A percentile compares a stretch with the other conserved stretches of the same genome.
phyloP scores from a whole-genome alignment of 2,797 vertebrate species.

The Pelobates cultripes region DNA sequence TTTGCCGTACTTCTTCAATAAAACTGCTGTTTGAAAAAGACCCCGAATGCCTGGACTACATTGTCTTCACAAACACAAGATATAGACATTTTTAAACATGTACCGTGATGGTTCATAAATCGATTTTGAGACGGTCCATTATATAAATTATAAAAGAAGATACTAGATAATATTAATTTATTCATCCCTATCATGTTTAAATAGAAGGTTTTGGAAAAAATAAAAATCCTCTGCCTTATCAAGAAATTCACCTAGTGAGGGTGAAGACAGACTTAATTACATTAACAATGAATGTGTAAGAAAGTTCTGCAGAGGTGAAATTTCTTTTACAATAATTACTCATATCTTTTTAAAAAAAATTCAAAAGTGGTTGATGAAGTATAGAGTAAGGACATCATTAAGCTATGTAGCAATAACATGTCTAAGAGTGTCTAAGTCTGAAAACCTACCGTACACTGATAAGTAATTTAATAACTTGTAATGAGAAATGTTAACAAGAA shows the following conservation, averaged over 20 bases:
- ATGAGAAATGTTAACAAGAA: constrained; percentile 23
- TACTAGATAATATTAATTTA: constrained; percentile 65
- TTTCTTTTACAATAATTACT: constrained; percentile 72
- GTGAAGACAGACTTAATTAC: constrained; percentile 68
- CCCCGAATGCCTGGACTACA: too few species aligned
- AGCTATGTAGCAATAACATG: constrained; percentile 59
- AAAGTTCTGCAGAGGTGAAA: constrained; percentile 65
- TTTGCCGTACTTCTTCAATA: too few species aligned
- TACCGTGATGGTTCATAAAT: too few species aligned
- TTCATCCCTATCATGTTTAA: constrained; percentile 70
- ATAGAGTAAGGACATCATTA: constrained; percentile 53
- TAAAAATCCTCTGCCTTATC: constrained; percentile 68
- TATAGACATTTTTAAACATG: too few species aligned
- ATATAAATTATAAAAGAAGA: too few species aligned
- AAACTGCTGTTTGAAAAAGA: too few species aligned
- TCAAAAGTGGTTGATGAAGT: constrained; percentile 60
- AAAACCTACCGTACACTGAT: constrained; percentile 57
- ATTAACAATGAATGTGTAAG: constrained; percentile 64
- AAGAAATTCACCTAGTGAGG: constrained; percentile 66
- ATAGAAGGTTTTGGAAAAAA: constrained; percentile 70
- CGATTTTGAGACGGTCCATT: too few species aligned
- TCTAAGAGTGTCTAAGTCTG: constrained; percentile 59
- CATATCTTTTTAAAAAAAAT: constrained; percentile 66
- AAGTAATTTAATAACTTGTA: constrained; percentile 52
- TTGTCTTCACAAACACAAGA: too few species aligned